These are phyloP conservation scores for Synanthedon tipuliformis DNA, from an alignment of 2,888 invertebrate species.

Conservation along the genomic window DNA sequence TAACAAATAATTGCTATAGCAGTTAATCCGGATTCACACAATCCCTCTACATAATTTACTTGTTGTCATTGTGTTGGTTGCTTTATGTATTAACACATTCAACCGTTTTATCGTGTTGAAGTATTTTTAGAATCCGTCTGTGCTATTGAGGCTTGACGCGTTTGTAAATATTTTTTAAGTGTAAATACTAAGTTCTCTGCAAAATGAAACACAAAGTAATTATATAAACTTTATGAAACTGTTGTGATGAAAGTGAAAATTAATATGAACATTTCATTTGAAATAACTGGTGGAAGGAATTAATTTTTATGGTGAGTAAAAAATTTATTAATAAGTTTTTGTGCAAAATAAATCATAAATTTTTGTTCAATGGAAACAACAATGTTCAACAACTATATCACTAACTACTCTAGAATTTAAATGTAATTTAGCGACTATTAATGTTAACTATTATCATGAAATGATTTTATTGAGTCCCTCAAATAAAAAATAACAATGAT, in stretches of 20 bases:
- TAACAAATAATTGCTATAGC: conserved; percentile 16
- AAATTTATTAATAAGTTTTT: neutral
- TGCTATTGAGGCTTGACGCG: conserved; percentile 49
- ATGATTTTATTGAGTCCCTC: too few species aligned
- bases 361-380: too few species aligned
- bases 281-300: conserved; percentile 14
- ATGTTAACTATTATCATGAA: too few species aligned
- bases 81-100: conserved; percentile 51
- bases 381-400: too few species aligned
- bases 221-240: neutral
- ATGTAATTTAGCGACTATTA: too few species aligned
- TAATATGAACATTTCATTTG: neutral
- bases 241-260: neutral
- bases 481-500: too few species aligned
- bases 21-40: conserved; percentile 45
- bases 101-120: conserved; percentile 59
- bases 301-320: conserved; percentile 51
- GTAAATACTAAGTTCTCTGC: conserved; percentile 9
- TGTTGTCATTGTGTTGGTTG: conserved; percentile 47
- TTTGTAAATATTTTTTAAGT: conserved; percentile 43
- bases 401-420: too few species aligned
- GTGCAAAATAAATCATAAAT: neutral
- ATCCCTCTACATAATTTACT: conserved; percentile 31
- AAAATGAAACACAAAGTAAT: conserved; percentile 6
- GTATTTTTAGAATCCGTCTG: conserved; percentile 62